Evolutionary conservation across 2,113 vertebrate genomes (phyloP), one percentile per base, ranked within the genome.

Genomic region (Calonectris borealis): DNA sequence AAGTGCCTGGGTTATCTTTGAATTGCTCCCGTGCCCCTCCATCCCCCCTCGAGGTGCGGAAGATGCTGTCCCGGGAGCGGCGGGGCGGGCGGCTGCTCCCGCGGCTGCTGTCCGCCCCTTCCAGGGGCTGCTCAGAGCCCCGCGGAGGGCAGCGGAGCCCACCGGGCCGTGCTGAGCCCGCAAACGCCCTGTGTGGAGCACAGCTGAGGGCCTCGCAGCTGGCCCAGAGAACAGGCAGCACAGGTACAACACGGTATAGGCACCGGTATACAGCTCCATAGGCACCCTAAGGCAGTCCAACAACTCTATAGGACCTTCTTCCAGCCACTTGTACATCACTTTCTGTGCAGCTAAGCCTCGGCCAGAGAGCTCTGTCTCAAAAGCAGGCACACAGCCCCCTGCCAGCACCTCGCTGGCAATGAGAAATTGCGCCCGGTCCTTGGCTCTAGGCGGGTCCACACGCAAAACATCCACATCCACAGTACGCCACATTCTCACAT

Each of bases 401-500:
- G 52, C 70, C 81, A 64, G 64, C 29, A 2, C 72, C n/a, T 20
- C 7, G 0, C 68, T n/a, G 80, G 46, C 82, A 5, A 2, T 0
- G 26, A 40, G 69, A 27, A 69, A 8, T 78, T 13, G 14, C 4
- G 5, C 77, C 52, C 13, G 0, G 9, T 17, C 61, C 42, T 52
- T 1, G 38, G 19, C 52, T 55, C 31, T 16, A 20, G 44, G 49
- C 5, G 5, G 32, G 36, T 21, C 55, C 78, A 16, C 27, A 1
- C 44, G 26, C 42, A 42, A 40, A 90, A 44, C 72, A 40, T 16
- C 48, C 71, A 2, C 88, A 55, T 10, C 38, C 44, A 9, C 16
- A 52, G 5, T 7, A 4, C 1, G 5, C 55, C 5, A 42, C 5
- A 0, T 26, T 79, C 76, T 75, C 64, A 11, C 38, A 4, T 0